These are phyloP conservation scores for Nysson spinosus DNA, from an alignment of 2,888 invertebrate species.

Conservation along the genomic window DNA sequence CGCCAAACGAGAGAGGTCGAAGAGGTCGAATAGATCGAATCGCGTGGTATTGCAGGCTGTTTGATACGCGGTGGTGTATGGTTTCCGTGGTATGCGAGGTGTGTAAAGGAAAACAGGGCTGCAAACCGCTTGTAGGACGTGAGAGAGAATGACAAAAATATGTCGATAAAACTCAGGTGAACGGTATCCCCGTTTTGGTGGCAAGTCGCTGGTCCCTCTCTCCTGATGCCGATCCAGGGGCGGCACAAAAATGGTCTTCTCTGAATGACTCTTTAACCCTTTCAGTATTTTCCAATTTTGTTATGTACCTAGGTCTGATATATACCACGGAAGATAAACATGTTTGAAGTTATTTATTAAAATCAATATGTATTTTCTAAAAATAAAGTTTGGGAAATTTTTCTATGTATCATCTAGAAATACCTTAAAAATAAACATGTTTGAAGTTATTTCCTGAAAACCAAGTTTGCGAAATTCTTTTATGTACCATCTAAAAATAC, in stretches of 20 bases:
- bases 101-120: conserved; percentile 9
- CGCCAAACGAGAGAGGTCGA: neutral
- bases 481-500: too few species aligned
- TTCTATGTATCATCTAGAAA: too few species aligned
- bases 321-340: too few species aligned
- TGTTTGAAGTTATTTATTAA: too few species aligned
- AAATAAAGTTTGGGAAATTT: too few species aligned
- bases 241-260: conserved; percentile 34
- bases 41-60: conserved; percentile 23
- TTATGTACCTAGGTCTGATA: too few species aligned
- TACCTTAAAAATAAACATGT: too few species aligned
- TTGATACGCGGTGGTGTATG: conserved; percentile 22
- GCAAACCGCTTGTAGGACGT: conserved; percentile 5
- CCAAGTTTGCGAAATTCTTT: too few species aligned
- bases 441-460: too few species aligned
- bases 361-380: too few species aligned
- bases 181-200: conserved; percentile 56
- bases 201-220: conserved; percentile 56
- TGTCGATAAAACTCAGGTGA: conserved; percentile 53
- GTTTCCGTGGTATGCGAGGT: too few species aligned
- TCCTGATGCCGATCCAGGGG: conserved; percentile 43
- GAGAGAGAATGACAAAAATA: conserved; percentile 36
- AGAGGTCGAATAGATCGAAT: conserved; percentile 1
- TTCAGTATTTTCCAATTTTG: too few species aligned
- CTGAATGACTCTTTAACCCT: conserved; percentile 34